Evolutionary conservation across 2,888 invertebrate genomes (phyloP).

Genomic region (Cybosia mesomella): DNA sequence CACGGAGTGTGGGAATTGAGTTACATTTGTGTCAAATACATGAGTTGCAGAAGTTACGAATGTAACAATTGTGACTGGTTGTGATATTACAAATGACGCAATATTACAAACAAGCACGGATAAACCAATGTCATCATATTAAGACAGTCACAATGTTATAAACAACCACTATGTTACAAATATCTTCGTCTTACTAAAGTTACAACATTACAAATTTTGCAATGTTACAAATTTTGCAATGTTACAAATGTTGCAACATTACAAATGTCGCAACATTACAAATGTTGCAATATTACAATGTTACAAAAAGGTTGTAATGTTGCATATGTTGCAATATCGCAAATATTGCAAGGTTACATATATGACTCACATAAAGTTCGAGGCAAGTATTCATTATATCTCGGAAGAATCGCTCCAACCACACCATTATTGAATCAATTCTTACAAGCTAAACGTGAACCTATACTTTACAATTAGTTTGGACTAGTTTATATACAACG

Average conservation of each 20-base stretch:
- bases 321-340: not conserved
- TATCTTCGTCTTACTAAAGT: conserved; percentile 5
- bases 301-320: conserved; percentile 3
- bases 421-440: conserved; percentile 39
- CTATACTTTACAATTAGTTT: conserved; percentile 37
- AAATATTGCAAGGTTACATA: conserved; percentile 5
- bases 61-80: not conserved
- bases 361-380: conserved; percentile 19
- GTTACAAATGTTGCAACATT: not conserved
- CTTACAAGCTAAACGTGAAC: conserved; percentile 41
- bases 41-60: conserved; percentile 14
- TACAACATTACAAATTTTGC: not conserved
- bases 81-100: conserved; percentile 14
- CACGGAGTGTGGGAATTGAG: conserved; percentile 31
- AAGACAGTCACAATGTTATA: conserved; percentile 11
- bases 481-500: conserved; percentile 43
- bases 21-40: conserved; percentile 37
- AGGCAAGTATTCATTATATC: conserved; percentile 38
- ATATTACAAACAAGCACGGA: conserved; percentile 10
- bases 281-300: not conserved
- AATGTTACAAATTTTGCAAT: not conserved
- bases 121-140: conserved; percentile 17
- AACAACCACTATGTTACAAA: not conserved
- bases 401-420: conserved; percentile 45
- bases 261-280: not conserved